Conservation (phyloP, 2,113 vertebrate genomes). For the Pangasianodon gigas region DNA sequence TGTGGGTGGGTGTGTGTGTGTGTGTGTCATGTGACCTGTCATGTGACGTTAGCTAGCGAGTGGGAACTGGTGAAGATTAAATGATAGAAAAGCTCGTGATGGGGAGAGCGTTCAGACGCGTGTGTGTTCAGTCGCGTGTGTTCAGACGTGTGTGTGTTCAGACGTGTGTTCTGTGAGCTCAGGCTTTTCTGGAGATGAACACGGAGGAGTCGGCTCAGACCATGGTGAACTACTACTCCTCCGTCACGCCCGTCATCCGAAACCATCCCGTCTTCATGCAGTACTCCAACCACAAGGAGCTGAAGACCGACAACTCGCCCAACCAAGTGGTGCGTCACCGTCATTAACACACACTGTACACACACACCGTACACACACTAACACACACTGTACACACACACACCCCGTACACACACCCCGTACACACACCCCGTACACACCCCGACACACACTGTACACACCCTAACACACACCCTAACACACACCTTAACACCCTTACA, state of each 20-base stretch:
- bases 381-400: no score
- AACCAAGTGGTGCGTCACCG: slow-evolving; percentile 88
- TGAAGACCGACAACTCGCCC: slow-evolving; percentile 94
- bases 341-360: not conserved
- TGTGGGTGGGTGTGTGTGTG: no score
- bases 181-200: slow-evolving; percentile 96
- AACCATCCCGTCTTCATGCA: slow-evolving; percentile 95
- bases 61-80: not conserved
- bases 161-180: not conserved
- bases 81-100: no score
- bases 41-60: not conserved
- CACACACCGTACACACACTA: no score
- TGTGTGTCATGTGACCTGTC: no score
- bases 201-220: slow-evolving; percentile 94
- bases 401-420: no score
- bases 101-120: no score
- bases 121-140: not conserved
- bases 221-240: slow-evolving; percentile 96
- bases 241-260: slow-evolving; percentile 87
- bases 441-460: no score
- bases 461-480: no score
- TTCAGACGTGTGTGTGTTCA: not conserved
- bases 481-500: no score
- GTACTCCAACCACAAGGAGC: slow-evolving; percentile 96
- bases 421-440: no score